phyloP scores from a whole-genome alignment of 1,140 invertebrate genomes.

The Danaus melanippus region DNA sequence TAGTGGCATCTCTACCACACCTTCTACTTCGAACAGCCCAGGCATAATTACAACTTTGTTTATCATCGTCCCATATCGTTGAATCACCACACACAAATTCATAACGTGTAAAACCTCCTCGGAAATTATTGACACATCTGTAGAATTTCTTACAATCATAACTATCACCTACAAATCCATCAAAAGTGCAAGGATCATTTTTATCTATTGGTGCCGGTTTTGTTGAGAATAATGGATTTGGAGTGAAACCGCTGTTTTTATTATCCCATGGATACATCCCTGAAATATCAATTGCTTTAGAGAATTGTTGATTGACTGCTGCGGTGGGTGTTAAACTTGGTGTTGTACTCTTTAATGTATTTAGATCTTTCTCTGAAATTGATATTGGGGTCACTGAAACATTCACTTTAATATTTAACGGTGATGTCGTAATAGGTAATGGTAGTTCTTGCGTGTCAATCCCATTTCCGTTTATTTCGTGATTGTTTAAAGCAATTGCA shows the following conservation, averaged over 20 bases:
- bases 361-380: no score
- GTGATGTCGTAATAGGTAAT: constrained; percentile 37
- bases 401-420: background rate
- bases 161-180: constrained; percentile 80
- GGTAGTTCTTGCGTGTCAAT: constrained; percentile 45
- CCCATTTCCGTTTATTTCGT: constrained; percentile 37
- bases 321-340: no score
- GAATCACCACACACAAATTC: constrained; percentile 80
- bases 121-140: constrained; percentile 79
- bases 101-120: constrained; percentile 74
- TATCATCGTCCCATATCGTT: constrained; percentile 81
- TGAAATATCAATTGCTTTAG: no score
- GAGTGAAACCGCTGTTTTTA: no score
- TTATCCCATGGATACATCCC: no score
- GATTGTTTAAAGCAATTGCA: constrained; percentile 12
- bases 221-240: no score
- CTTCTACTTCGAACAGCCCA: constrained; percentile 69
- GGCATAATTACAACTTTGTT: constrained; percentile 78
- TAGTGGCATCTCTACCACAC: constrained; percentile 31
- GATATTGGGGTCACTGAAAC: no score
- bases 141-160: constrained; percentile 84
- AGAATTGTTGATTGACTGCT: no score
- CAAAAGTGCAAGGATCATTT: constrained; percentile 41
- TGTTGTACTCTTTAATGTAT: no score
- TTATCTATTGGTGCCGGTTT: constrained; percentile 10